These are phyloP conservation scores for Chloroclysta siterata DNA, from an alignment of 2,888 invertebrate species.

Conservation along the genomic window DNA sequence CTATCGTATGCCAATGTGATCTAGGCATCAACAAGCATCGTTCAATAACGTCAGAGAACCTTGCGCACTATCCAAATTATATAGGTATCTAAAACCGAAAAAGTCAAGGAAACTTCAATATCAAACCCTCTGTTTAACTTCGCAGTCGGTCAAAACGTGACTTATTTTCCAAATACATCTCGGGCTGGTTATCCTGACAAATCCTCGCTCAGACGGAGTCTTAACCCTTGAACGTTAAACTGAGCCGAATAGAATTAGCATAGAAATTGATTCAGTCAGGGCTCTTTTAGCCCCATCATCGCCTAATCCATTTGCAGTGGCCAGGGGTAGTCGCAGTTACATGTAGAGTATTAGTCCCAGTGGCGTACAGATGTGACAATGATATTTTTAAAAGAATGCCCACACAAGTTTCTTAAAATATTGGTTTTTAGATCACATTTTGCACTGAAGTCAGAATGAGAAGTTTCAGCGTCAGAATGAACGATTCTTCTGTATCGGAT, in stretches of 20 bases:
- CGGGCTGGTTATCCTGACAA: slow-evolving; percentile 34
- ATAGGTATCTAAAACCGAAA: neutral
- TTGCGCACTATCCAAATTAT: too few relatives aligned
- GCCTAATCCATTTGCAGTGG: slow-evolving; percentile 71
- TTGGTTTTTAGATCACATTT: too few relatives aligned
- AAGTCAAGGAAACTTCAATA: slow-evolving; percentile 1
- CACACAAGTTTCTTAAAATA: too few relatives aligned
- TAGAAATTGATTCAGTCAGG: slow-evolving; percentile 68
- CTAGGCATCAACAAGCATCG: too few relatives aligned
- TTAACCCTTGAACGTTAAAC: slow-evolving; percentile 54
- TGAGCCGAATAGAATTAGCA: slow-evolving; percentile 72
- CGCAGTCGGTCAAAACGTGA: slow-evolving; percentile 30
- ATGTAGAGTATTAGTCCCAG: slow-evolving; percentile 30
- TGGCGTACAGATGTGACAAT: slow-evolving; percentile 22
- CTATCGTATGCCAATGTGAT: too few relatives aligned
- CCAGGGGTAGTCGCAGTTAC: slow-evolving; percentile 42
- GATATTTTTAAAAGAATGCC: neutral
- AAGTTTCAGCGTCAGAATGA: too few relatives aligned
- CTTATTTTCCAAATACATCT: slow-evolving; percentile 30
- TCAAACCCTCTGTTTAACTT: slow-evolving; percentile 9
- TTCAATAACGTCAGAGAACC: too few relatives aligned
- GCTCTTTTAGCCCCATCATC: slow-evolving; percentile 61
- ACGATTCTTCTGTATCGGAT: too few relatives aligned
- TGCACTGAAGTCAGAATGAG: too few relatives aligned
- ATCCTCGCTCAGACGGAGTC: slow-evolving; percentile 30